Base-by-base conservation (phyloP, 2,113 vertebrate species). In the Chaetorhynchus papuensis region DNA sequence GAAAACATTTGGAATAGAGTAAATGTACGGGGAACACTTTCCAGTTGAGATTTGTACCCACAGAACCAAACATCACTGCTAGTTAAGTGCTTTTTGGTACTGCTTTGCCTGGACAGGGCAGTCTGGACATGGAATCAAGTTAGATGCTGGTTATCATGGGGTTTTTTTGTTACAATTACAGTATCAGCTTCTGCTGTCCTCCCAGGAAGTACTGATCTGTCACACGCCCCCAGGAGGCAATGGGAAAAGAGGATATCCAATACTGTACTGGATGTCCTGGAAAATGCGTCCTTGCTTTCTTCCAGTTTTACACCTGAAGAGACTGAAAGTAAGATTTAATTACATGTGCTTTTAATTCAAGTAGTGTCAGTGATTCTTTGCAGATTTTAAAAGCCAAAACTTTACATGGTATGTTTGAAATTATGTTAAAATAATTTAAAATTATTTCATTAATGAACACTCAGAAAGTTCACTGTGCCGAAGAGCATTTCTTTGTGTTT, bases 241-340 rank as follows among this genome's bases (percentile, higher is more conserved):
- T 99, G 99, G 99, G 94, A 97, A 54, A 97, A 97, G 33, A 90
- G 78, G 26, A 89, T 94, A 3, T 91, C 98, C 6, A 92, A 41
- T 68, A 89, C 97, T 0, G 89, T 98, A 42, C 90, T 98, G 74
- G 94, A 95, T 86, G 96, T 97, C 88, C 89, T 99, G 89, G 97
- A 97, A 92, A 97, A 98, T 14, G 98, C 97, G 4, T 95, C 98
- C 37, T 95, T 99, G 63, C 94, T 98, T 59, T 97, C 98, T 65
- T 98, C 98, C 39, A 98, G 97, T 80, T 97, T 98, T 66, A 69
- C 69, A 52, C 27, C 90, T 45, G 96, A 98, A 39, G 96, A 96
- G 4, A 47, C 87, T 50, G 74, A 52, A 95, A 89, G 98, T 98
- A 88, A 96, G 94, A 83, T 93, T 37, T 89, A n/a, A 37, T 39